Evolutionary conservation across 2,113 vertebrate species (phyloP).

Genomic region (Coturnix japonica): DNA sequence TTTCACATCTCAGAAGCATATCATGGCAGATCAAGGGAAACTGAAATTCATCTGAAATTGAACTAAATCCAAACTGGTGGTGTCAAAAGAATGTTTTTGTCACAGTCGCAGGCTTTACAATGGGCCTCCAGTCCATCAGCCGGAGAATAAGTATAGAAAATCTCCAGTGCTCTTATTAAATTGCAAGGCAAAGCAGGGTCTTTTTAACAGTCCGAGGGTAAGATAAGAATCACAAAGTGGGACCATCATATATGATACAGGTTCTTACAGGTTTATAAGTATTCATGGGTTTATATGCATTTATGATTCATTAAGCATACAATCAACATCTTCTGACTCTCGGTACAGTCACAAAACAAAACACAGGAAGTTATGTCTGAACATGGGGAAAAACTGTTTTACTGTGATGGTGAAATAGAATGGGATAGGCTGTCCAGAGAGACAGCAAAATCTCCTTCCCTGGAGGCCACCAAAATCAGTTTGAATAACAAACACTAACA

Average conservation of each 20-base stretch:
- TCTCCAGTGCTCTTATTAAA: neutral
- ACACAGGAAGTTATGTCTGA: too few relatives aligned
- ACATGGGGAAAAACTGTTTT: too few relatives aligned
- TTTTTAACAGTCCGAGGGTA: neutral
- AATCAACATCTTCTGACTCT: neutral
- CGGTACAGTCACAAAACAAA: neutral
- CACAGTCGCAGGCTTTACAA: neutral
- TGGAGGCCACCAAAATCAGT: neutral
- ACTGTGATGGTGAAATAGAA: neutral
- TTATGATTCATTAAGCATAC: neutral
- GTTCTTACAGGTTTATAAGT: neutral
- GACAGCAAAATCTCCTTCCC: neutral
- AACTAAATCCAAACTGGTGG: neutral
- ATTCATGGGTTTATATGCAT: neutral
- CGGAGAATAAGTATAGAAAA: neutral
- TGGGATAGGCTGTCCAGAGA: neutral
- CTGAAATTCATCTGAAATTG: neutral
- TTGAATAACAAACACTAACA: fast-evolving
- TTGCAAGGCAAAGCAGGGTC: neutral
- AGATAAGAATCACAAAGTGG: neutral
- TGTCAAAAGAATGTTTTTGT: neutral
- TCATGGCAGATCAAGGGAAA: neutral
- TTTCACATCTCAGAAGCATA: neutral
- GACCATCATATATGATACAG: neutral
- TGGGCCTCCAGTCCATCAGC: neutral